phyloP scores from a whole-genome alignment of 2,888 invertebrate species.

The Dolichopus griseipennis region DNA sequence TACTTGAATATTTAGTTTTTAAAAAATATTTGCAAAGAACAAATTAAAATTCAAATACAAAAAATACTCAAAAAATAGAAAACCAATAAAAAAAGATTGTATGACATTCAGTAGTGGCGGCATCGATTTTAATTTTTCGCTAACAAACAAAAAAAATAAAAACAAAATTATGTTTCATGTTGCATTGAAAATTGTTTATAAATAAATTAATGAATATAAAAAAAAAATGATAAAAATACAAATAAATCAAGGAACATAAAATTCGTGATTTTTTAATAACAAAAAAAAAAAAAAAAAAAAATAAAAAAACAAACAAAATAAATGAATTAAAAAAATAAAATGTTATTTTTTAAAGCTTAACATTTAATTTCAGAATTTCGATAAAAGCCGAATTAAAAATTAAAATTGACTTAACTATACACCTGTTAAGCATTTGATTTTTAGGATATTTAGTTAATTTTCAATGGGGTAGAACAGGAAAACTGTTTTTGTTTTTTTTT shows the following conservation, averaged over 20 bases:
- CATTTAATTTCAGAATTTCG: not conserved
- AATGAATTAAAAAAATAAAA: not conserved
- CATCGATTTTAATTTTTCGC: too few relatives aligned
- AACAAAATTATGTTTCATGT: not conserved
- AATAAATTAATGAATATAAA: not conserved
- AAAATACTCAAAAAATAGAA: not conserved
- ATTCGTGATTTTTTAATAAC: not conserved
- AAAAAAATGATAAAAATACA: not conserved
- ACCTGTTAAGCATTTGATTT: constrained; percentile 1
- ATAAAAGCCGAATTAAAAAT: not conserved
- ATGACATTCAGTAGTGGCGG: not conserved
- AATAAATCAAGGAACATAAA: not conserved
- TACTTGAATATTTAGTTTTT: too few relatives aligned
- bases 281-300: not conserved
- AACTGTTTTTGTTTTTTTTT: not conserved
- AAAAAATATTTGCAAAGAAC: not conserved
- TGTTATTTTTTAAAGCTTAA: not conserved
- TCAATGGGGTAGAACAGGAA: not conserved
- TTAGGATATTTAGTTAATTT: not conserved
- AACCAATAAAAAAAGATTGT: not conserved
- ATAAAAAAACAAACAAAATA: not conserved
- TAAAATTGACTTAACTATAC: not conserved
- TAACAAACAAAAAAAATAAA: not conserved
- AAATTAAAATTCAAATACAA: not conserved
- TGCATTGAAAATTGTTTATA: not conserved